These are phyloP conservation scores for Thera obeliscata DNA, from an alignment of 2,888 invertebrate species.

Conservation along the genomic window DNA sequence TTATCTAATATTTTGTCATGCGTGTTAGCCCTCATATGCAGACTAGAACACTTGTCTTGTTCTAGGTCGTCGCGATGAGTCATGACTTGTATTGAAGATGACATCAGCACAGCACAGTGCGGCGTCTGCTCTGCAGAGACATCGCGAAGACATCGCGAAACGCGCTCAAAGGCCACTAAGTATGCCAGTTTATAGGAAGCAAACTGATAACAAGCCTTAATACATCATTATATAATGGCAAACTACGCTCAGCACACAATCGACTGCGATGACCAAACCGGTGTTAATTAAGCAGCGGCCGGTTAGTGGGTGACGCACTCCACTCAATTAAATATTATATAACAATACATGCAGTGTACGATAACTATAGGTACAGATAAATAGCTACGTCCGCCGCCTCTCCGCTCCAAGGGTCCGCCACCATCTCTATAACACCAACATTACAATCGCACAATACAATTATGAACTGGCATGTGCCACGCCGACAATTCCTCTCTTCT, in stretches of 20 bases:
- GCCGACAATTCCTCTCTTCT: no score
- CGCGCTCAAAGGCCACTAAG: no score
- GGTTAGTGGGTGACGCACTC: slow-evolving; percentile 17
- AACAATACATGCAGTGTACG: background rate
- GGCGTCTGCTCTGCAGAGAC: no score
- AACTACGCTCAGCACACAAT: background rate
- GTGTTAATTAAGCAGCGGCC: slow-evolving; percentile 10
- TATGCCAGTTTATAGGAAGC: no score
- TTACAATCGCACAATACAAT: no score
- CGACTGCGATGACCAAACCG: slow-evolving; percentile 5
- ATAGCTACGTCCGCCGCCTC: no score
- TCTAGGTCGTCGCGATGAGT: background rate
- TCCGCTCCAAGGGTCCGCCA: no score
- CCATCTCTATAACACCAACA: no score
- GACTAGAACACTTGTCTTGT: background rate
- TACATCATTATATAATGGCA: no score
- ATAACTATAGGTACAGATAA: background rate
- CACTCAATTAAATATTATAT: slow-evolving; percentile 20
- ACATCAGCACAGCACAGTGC: slow-evolving; percentile 50
- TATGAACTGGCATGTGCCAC: no score
- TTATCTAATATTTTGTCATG: slow-evolving; percentile 28
- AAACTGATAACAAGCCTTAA: no score
- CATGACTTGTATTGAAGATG: slow-evolving; percentile 40
- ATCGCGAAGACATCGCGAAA: no score
- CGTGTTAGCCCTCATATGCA: slow-evolving; percentile 20